A percentile compares a stretch with the other conserved stretches of the same genome.
These are phyloP conservation scores for Urocitellus parryii DNA, from an alignment of 2,113 vertebrate genomes.

Conservation along the genomic window DNA sequence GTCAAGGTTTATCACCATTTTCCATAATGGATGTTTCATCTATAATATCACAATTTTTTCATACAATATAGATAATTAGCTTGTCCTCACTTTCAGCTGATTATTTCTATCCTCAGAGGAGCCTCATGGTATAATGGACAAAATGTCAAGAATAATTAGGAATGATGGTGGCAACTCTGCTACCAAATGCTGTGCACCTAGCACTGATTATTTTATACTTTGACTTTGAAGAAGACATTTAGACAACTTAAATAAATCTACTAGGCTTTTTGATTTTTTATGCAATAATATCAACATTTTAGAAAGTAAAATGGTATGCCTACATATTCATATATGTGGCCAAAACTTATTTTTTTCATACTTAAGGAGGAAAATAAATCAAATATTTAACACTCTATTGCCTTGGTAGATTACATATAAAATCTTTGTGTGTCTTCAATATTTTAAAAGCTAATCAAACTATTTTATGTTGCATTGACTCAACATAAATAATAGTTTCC, in stretches of 20 bases:
- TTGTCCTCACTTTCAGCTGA: constrained; percentile 70
- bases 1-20: constrained; percentile 65
- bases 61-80: constrained; percentile 78
- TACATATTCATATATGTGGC: not conserved
- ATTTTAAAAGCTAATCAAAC: not conserved
- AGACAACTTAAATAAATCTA: constrained; percentile 46
- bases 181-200: not conserved
- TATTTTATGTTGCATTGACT: not conserved
- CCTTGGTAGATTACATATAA: not conserved
- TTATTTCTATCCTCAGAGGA: constrained; percentile 82
- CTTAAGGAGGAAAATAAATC: not conserved
- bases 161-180: constrained; percentile 59
- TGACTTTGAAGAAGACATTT: constrained; percentile 51
- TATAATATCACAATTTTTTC: constrained; percentile 68
- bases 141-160: constrained; percentile 83
- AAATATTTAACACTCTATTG: accelerated
- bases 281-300: constrained; percentile 43
- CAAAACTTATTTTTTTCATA: not conserved
- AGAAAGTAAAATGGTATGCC: not conserved
- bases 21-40: constrained; percentile 76
- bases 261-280: constrained; percentile 43
- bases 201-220: not conserved
- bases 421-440: not conserved
- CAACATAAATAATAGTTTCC: not conserved
- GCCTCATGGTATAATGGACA: constrained; percentile 69